Evolutionary conservation across 1,140 invertebrate genomes (phyloP).

Genomic region (Saccostrea echinata): DNA sequence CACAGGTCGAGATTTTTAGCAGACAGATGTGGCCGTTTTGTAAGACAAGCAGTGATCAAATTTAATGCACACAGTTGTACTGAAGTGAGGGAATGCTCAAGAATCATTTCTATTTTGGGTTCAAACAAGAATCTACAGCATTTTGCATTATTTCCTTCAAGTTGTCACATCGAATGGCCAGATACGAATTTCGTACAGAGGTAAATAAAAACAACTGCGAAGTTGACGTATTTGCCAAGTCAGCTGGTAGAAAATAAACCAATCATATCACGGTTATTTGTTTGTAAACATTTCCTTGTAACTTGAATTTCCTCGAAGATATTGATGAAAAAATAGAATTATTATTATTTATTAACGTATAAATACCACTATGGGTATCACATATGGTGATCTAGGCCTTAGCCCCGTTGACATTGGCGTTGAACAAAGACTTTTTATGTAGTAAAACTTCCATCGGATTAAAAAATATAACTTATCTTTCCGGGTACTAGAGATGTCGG

Average conservation of each 20-base stretch:
- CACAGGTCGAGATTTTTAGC: slow-evolving; percentile 79
- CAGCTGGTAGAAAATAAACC: slow-evolving; percentile 33
- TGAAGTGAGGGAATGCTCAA: slow-evolving; percentile 75
- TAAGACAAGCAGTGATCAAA: slow-evolving; percentile 78
- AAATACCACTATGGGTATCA: too few species aligned
- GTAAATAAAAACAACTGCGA: slow-evolving; percentile 60
- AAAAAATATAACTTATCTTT: too few species aligned
- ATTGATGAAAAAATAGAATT: too few species aligned
- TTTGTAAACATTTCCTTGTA: neutral
- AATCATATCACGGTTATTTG: slow-evolving; percentile 36
- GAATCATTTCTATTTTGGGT: slow-evolving; percentile 72
- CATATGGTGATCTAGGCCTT: too few species aligned
- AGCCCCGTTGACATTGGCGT: too few species aligned
- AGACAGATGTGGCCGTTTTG: slow-evolving; percentile 80
- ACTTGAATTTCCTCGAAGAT: neutral
- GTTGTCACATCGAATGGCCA: slow-evolving; percentile 78
- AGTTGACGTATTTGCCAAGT: slow-evolving; percentile 40
- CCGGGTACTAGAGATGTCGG: slow-evolving; percentile 1
- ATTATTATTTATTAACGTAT: too few species aligned
- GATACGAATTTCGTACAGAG: slow-evolving; percentile 67
- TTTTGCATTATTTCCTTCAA: slow-evolving; percentile 77
- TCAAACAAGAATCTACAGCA: slow-evolving; percentile 77
- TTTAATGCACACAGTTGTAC: slow-evolving; percentile 79
- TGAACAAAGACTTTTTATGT: too few species aligned
- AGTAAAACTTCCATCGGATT: too few species aligned